Evolutionary conservation across 1,140 invertebrate genomes (phyloP).

Genomic region (Drosophila lacertosa): DNA sequence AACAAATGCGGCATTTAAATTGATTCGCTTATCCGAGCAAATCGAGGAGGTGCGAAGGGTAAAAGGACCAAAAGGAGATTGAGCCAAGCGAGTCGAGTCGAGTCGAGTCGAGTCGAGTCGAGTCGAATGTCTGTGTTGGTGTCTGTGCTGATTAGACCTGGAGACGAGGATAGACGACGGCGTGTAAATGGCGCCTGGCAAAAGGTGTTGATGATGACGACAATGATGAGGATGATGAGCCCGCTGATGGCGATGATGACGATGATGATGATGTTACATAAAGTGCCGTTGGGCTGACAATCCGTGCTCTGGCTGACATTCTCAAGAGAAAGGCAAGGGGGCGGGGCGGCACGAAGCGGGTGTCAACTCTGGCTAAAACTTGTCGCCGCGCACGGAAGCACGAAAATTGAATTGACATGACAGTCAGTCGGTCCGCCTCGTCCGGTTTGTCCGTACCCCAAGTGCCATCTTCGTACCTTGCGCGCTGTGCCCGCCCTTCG

Average conservation of each 20-base stretch:
- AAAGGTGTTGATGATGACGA: conserved; percentile 72
- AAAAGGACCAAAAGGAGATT: conserved; percentile 7
- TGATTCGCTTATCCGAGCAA: conserved; percentile 63
- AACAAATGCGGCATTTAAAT: conserved; percentile 77
- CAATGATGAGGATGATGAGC: conserved; percentile 58
- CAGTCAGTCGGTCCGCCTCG: conserved; percentile 57
- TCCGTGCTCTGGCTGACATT: conserved; percentile 48
- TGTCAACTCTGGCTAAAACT: conserved; percentile 70
- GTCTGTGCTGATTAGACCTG: conserved; percentile 79
- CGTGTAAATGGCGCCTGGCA: conserved; percentile 79
- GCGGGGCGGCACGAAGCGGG: background rate
- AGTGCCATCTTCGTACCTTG: background rate
- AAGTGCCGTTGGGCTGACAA: conserved; percentile 74
- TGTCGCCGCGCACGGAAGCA: conserved; percentile 81
- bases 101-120: conserved; percentile 24
- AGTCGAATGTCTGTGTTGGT: conserved; percentile 38
- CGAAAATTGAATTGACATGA: conserved; percentile 82
- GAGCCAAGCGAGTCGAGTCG: conserved; percentile 14
- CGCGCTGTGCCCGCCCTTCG: background rate
- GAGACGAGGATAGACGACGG: conserved; percentile 79
- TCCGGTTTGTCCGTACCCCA: background rate
- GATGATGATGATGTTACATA: conserved; percentile 73
- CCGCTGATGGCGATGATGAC: conserved; percentile 39
- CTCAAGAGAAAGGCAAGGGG: background rate
- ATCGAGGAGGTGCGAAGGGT: background rate